Evolutionary conservation across 2,797 vertebrate species (phyloP).

Genomic region (Apogon hyalosoma): DNA sequence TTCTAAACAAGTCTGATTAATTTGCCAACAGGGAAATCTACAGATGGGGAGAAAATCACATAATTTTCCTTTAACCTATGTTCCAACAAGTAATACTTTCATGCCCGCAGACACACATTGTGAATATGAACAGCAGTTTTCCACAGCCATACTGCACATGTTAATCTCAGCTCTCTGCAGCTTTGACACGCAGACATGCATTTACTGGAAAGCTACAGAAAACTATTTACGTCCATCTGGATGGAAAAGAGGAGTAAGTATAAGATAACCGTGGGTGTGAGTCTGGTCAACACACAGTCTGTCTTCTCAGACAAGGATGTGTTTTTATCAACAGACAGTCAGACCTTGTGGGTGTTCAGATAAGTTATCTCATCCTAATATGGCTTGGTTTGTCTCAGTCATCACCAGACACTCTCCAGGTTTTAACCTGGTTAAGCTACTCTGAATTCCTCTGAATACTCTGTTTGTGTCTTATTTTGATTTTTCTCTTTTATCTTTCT

Average conservation of each 20-base stretch:
- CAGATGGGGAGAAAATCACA: slow-evolving; percentile 19
- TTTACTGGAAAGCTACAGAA: slow-evolving; percentile 65
- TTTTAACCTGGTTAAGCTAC: slow-evolving; percentile 18
- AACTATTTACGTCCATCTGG: slow-evolving; percentile 63
- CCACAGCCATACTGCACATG: slow-evolving; percentile 54
- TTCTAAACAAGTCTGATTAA: slow-evolving; percentile 58
- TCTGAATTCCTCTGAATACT: slow-evolving; percentile 16
- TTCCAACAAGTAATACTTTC: slow-evolving; percentile 28
- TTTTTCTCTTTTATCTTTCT: slow-evolving; percentile 3
- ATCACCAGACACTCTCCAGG: slow-evolving; percentile 14
- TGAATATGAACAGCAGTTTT: slow-evolving; percentile 65
- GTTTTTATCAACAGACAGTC: slow-evolving; percentile 66
- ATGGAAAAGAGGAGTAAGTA: slow-evolving; percentile 78
- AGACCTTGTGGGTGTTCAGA: slow-evolving; percentile 70
- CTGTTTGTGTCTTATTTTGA: neutral
- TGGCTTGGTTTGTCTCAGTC: slow-evolving; percentile 50
- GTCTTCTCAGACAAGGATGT: slow-evolving; percentile 48
- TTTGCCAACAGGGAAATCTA: slow-evolving; percentile 52
- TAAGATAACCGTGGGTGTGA: slow-evolving; percentile 63
- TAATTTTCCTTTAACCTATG: slow-evolving; percentile 1
- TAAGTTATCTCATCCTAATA: slow-evolving; percentile 65
- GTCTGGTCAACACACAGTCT: slow-evolving; percentile 44
- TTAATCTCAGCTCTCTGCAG: slow-evolving; percentile 51
- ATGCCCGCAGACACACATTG: slow-evolving; percentile 43
- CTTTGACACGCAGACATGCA: slow-evolving; percentile 52